phyloP scores from a whole-genome alignment of 2,888 invertebrate species.

The Dasysyrphus tricinctus region DNA sequence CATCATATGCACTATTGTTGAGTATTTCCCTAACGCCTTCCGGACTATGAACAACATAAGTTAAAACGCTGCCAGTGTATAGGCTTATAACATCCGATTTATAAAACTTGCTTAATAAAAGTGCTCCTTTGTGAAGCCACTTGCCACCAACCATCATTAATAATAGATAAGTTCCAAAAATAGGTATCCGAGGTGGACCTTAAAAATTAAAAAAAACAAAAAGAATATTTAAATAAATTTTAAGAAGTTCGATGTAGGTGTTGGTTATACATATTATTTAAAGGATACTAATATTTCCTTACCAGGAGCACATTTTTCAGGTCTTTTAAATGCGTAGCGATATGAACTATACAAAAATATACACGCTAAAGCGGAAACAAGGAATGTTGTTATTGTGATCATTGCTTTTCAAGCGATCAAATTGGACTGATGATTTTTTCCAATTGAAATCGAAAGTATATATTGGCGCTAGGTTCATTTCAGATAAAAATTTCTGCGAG shows the following conservation, averaged over 20 bases:
- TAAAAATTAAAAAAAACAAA: slow-evolving; percentile 58
- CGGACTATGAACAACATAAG: slow-evolving; percentile 85
- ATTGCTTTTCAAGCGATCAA: slow-evolving; percentile 76
- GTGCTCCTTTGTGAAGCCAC: slow-evolving; percentile 84
- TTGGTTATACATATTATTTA: not conserved
- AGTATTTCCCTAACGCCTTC: slow-evolving; percentile 86
- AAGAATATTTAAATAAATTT: not conserved
- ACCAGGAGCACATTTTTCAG: slow-evolving; percentile 86
- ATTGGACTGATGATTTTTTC: slow-evolving; percentile 31
- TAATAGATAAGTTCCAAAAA: slow-evolving; percentile 87
- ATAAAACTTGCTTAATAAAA: slow-evolving; percentile 85
- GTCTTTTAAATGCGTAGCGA: slow-evolving; percentile 83
- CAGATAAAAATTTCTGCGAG: too few relatives aligned
- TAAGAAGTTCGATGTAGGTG: not conserved
- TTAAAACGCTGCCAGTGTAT: slow-evolving; percentile 84
- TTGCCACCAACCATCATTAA: slow-evolving; percentile 84
- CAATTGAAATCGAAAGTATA: not conserved
- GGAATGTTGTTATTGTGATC: slow-evolving; percentile 81
- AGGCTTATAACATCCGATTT: slow-evolving; percentile 86
- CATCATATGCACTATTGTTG: slow-evolving; percentile 86
- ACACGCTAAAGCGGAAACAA: slow-evolving; percentile 80
- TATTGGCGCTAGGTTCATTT: not conserved
- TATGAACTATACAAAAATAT: slow-evolving; percentile 82
- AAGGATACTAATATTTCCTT: slow-evolving; percentile 66
- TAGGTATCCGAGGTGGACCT: slow-evolving; percentile 87